Evolutionary conservation across 2,113 vertebrate genomes (phyloP), one percentile per base, ranked within the genome.

Genomic region (Sylvilagus bachmani): DNA sequence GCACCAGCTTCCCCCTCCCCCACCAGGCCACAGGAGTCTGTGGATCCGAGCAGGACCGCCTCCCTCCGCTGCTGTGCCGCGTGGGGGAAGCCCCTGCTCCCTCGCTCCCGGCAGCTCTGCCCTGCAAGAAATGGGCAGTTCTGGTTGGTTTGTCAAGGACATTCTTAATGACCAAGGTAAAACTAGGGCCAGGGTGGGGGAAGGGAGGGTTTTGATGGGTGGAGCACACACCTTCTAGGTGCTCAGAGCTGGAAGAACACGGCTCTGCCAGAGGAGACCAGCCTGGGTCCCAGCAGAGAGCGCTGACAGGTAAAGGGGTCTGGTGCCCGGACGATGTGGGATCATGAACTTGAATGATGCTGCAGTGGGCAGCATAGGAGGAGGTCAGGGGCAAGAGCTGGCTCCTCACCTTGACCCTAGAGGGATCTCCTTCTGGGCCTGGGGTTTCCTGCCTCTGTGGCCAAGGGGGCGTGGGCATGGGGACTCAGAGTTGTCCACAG

Each of bases 101-200:
- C 55, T 58, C 55, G 6, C 55, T 58, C 55, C 55, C 2, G 55
- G 55, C 55, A 58, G 55, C 55, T 58, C 55, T 58, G 55, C 3
- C 55, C 55, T 58, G 55, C 55, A 58, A 58, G 11, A 95, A 90
- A 95, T 0, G 79, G 90, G 95, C 97, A 80, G 98, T 98, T 98
- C 97, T 8, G 44, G 84, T 13, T 33, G 91, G 97, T 97, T 98
- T 97, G 81, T 98, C 98, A 98, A 98, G 98, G 98, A 98, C 98
- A 64, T 97, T 98, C 95, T 80, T 97, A 98, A 98, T 94, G 96
- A 97, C 91, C 71, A 89, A 44, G 38, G 89, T 92, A 90, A 96
- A 88, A 95, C 27, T 24, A 6, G 69, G 29, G 79, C 11, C 33
- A 58, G 74, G 3, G 19, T 10, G 81, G 67, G 36, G 58, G 29